Conservation (phyloP, 2,113 vertebrate species). For the Drymodes brunneopygia region DNA sequence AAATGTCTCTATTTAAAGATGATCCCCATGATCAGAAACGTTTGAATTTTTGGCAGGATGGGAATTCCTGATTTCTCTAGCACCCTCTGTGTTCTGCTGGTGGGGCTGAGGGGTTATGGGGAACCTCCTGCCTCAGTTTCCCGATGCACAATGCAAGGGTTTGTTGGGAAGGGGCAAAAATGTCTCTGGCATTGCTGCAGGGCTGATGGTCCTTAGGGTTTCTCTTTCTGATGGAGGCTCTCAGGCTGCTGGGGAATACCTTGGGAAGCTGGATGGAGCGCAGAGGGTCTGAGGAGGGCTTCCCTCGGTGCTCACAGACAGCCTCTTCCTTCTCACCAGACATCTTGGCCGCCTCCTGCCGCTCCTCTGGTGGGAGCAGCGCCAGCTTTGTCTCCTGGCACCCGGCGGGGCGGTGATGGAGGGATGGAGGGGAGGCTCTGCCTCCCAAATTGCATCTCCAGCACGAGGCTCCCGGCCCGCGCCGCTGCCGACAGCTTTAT, state of each 20-base stretch:
- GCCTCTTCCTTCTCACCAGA: background rate
- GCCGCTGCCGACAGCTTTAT: slow-evolving; percentile 29
- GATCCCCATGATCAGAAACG: fast-evolving
- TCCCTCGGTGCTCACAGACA: background rate
- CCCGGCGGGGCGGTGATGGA: background rate
- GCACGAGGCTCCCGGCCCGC: background rate
- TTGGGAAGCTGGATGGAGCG: fast-evolving
- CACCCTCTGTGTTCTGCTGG: background rate
- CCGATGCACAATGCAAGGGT: fast-evolving
- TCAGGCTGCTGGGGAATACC: fast-evolving
- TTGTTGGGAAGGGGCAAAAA: fast-evolving
- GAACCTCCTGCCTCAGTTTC: background rate
- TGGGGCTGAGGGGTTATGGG: fast-evolving
- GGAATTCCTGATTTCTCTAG: background rate
- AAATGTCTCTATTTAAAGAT: background rate
- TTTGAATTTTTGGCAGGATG: background rate
- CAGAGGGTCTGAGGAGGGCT: background rate
- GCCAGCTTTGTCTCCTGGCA: slow-evolving; percentile 10
- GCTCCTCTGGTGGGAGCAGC: background rate
- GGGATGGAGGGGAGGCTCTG: background rate
- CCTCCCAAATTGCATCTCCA: background rate
- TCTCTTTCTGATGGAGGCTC: background rate
- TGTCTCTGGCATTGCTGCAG: fast-evolving
- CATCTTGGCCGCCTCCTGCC: background rate
- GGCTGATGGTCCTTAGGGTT: fast-evolving